A percentile compares a stretch with the other conserved stretches of the same genome.
These are phyloP conservation scores for Limenitis camilla DNA, from an alignment of 2,888 invertebrate species.

Conservation along the genomic window DNA sequence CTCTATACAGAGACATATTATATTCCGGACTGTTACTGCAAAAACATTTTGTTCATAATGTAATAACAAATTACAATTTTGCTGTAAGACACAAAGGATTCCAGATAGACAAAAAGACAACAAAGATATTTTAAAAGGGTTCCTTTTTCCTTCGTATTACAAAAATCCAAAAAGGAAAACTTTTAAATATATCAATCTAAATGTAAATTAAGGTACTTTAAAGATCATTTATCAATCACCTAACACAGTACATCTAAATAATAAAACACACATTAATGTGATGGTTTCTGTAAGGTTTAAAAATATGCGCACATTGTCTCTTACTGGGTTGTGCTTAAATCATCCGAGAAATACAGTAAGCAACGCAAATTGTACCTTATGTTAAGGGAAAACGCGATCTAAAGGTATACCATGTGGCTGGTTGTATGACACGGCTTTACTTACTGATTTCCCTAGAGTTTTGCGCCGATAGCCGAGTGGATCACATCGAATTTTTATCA, in stretches of 20 bases:
- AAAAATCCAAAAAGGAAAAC: too few relatives aligned
- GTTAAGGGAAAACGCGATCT: not conserved
- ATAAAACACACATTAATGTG: constrained; percentile 8
- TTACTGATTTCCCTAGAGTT: constrained; percentile 59
- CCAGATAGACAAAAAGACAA: too few relatives aligned
- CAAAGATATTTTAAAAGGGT: too few relatives aligned
- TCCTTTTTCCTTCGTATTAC: too few relatives aligned
- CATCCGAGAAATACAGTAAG: constrained; percentile 10
- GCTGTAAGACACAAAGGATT: too few relatives aligned
- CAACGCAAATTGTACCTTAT: not conserved
- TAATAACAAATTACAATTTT: too few relatives aligned
- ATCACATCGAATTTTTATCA: constrained; percentile 60
- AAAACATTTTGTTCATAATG: too few relatives aligned
- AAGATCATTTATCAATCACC: too few relatives aligned
- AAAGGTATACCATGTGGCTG: not conserved
- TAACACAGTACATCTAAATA: not conserved
- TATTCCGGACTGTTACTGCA: too few relatives aligned
- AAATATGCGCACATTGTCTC: constrained; percentile 8
- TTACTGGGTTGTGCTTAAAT: constrained; percentile 5
- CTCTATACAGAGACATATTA: too few relatives aligned
- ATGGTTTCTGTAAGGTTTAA: constrained; percentile 3
- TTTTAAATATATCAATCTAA: too few relatives aligned
- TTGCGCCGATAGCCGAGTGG: constrained; percentile 47
- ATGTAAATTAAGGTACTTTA: too few relatives aligned
- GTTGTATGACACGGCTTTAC: constrained; percentile 28